Percentiles rank a stretch among this genome's conserved stretches.
Conservation (phyloP, 2,888 invertebrate genomes). For the Ceramica pisi region DNA sequence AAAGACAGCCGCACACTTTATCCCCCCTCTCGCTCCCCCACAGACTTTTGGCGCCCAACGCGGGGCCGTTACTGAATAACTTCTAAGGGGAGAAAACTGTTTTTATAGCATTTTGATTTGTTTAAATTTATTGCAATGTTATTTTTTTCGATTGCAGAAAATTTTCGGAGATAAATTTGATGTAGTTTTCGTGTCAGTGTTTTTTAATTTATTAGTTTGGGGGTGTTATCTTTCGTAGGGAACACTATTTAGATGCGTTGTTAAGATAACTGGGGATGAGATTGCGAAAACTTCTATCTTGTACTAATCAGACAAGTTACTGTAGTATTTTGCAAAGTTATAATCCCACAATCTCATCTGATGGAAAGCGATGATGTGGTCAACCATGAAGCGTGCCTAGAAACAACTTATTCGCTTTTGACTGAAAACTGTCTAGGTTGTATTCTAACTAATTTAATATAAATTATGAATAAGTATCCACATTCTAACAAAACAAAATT, state of each 20-base stretch:
- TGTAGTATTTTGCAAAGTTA: neutral
- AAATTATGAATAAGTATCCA: too few relatives aligned
- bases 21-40: conserved; percentile 65
- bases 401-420: too few relatives aligned
- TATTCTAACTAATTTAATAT: too few relatives aligned
- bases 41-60: conserved; percentile 79
- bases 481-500: neutral
- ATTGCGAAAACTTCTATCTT: conserved; percentile 23
- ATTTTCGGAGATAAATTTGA: conserved; percentile 46
- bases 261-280: conserved; percentile 30
- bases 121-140: conserved; percentile 78
- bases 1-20: conserved; percentile 65
- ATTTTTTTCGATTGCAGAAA: conserved; percentile 62
- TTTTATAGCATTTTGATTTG: conserved; percentile 80
- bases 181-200: conserved; percentile 53
- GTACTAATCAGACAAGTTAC: neutral
- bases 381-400: too few relatives aligned
- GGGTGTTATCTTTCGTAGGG: conserved; percentile 18
- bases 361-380: too few relatives aligned
- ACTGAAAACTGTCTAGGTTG: too few relatives aligned
- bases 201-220: conserved; percentile 52
- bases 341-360: too few relatives aligned
- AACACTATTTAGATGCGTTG: conserved; percentile 48
- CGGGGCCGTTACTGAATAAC: conserved; percentile 67
- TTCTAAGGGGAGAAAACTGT: conserved; percentile 61